Conservation (phyloP, 2,888 invertebrate species). For the Sarcophaga variegata region DNA sequence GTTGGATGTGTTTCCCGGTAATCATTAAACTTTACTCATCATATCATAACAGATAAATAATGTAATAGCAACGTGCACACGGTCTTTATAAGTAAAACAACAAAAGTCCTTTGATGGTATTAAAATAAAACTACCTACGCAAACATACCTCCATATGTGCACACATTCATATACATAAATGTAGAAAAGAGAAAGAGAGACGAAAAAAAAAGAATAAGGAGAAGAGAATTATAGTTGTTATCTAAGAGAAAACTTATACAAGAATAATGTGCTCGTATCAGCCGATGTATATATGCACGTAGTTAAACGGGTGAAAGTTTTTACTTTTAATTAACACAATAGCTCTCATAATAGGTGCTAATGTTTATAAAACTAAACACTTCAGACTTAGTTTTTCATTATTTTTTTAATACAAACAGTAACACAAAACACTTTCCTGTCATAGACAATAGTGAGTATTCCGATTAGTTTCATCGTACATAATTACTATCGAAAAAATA, state of each 20-base stretch:
- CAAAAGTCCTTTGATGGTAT: background rate
- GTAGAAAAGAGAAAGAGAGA: background rate
- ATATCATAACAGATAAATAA: background rate
- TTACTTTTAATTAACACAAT: background rate
- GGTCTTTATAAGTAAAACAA: background rate
- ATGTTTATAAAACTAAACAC: slow-evolving; percentile 15
- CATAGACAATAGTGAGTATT: too few species aligned
- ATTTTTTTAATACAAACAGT: background rate
- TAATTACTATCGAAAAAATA: too few species aligned
- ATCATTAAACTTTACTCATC: background rate
- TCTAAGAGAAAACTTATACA: background rate
- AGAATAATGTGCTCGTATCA: background rate
- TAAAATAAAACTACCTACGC: background rate
- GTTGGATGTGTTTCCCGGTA: background rate
- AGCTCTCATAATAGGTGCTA: slow-evolving; percentile 19
- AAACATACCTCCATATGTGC: background rate
- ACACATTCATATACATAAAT: too few species aligned
- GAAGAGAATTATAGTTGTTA: background rate
- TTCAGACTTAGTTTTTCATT: background rate
- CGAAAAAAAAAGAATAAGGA: background rate
- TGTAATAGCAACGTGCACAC: background rate
- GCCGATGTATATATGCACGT: background rate
- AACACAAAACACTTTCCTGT: background rate
- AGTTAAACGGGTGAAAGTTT: background rate
- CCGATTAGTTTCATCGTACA: too few species aligned